Evolutionary conservation across 2,888 invertebrate genomes (phyloP).

Genomic region (Nudaria mundana): DNA sequence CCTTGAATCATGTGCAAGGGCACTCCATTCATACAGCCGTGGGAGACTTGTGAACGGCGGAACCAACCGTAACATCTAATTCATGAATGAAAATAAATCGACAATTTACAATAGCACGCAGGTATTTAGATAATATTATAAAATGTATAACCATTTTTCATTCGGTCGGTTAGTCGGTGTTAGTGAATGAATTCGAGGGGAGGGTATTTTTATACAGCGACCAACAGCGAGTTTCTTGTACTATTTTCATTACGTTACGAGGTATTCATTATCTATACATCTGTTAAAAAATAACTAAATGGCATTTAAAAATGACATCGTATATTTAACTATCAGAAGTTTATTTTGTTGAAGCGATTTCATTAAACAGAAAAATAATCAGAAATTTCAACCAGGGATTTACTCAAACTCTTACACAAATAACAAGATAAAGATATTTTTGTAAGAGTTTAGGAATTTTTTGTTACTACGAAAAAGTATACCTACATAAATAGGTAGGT

Average conservation of each 20-base stretch:
- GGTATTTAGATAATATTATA: conserved; percentile 53
- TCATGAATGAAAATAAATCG: conserved; percentile 68
- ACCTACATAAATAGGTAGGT: too few species aligned
- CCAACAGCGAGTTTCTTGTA: conserved; percentile 40
- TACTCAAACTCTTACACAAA: too few species aligned
- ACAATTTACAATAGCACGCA: conserved; percentile 43
- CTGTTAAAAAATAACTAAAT: conserved; percentile 9
- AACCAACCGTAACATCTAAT: conserved; percentile 61
- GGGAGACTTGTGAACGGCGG: conserved; percentile 60
- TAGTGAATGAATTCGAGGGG: conserved; percentile 53
- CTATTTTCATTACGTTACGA: conserved; percentile 44
- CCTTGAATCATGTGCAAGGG: conserved; percentile 45
- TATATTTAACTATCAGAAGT: too few species aligned
- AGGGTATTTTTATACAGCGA: conserved; percentile 54
- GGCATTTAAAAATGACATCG: neutral
- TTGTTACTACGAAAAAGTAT: too few species aligned
- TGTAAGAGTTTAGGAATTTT: too few species aligned
- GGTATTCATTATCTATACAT: conserved; percentile 23
- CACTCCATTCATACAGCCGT: conserved; percentile 64
- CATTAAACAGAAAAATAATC: too few species aligned
- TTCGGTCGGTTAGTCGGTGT: conserved; percentile 47
- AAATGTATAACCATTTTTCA: conserved; percentile 42
- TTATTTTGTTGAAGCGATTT: too few species aligned
- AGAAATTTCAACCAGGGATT: too few species aligned
- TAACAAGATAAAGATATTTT: too few species aligned